A percentile compares a stretch with the other conserved stretches of the same genome.
Evolutionary conservation across 2,797 vertebrate species (phyloP).

Genomic region (Danionella dracula): DNA sequence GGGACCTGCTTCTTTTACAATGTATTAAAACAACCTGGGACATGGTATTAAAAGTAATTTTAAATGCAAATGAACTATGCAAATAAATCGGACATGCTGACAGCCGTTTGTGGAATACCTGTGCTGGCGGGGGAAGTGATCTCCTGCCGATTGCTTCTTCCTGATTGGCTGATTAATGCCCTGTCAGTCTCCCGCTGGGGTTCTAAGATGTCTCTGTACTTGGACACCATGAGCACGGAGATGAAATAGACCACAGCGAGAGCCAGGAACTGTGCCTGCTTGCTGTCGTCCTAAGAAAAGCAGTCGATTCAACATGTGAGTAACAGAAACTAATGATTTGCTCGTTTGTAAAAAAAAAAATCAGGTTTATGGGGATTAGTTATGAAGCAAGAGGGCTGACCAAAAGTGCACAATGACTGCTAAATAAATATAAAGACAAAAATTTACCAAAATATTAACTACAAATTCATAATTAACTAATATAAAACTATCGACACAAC

Average conservation of each 20-base stretch:
- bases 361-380: no score
- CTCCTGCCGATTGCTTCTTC: slow-evolving; percentile 93
- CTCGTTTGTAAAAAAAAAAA: no score
- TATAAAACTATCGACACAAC: no score
- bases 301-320: background rate
- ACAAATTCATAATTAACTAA: no score
- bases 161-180: slow-evolving; percentile 83
- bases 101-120: slow-evolving; percentile 71
- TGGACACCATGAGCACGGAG: slow-evolving; percentile 98
- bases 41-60: background rate
- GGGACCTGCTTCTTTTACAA: background rate
- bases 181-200: slow-evolving; percentile 90
- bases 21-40: background rate
- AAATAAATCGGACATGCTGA: no score
- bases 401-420: no score
- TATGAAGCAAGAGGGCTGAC: no score
- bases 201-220: slow-evolving; percentile 96
- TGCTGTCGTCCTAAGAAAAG: slow-evolving; percentile 87
- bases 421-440: no score
- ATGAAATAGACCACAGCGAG: slow-evolving; percentile 98
- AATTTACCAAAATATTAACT: no score
- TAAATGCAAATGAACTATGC: background rate
- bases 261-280: slow-evolving; percentile 96
- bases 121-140: slow-evolving; percentile 98
- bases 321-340: background rate